A percentile compares a stretch with the other conserved stretches of the same genome.
phyloP scores from a whole-genome alignment of 30 jellyfish, hydroid and myxozoan species.

The Cassiopea andromeda region DNA sequence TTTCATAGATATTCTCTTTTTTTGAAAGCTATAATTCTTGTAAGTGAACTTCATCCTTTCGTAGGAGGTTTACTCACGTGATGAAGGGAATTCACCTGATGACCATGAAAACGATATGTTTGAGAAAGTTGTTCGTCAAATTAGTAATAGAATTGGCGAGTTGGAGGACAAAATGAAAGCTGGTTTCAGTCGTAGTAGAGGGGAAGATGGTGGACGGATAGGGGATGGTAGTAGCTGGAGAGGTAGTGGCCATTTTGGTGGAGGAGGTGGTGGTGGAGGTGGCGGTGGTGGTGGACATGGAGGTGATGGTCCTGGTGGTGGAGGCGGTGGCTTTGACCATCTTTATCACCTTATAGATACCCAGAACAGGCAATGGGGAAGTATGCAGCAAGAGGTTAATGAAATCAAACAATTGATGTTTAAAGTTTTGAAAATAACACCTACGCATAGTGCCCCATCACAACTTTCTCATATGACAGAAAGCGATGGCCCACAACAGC shows the following conservation, averaged over 20 bases:
- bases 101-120: constrained; percentile 99
- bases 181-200: constrained; percentile 1
- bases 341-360: constrained; percentile 52
- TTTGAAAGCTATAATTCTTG: background rate
- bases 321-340: constrained; percentile 9
- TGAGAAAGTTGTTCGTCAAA: constrained; percentile 92
- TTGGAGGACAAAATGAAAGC: constrained; percentile 80
- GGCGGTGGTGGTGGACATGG: constrained; percentile 75
- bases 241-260: constrained; percentile 50
- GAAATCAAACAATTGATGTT: constrained; percentile 73
- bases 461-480: constrained; percentile 7
- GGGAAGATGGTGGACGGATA: constrained; percentile 41
- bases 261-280: constrained; percentile 83
- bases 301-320: constrained; percentile 68
- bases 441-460: constrained; percentile 21
- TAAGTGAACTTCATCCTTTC: background rate
- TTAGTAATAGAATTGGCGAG: constrained; percentile 85
- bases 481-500: constrained; percentile 16
- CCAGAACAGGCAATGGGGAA: constrained; percentile 64
- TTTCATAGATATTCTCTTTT: background rate
- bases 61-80: constrained; percentile 98
- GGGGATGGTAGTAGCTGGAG: constrained; percentile 49
- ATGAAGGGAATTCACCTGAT: constrained; percentile 98
- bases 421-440: constrained; percentile 55
- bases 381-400: constrained; percentile 62